Base-by-base conservation (phyloP, 2,113 vertebrate genomes). In the Ptilorrhoa leucosticta region DNA sequence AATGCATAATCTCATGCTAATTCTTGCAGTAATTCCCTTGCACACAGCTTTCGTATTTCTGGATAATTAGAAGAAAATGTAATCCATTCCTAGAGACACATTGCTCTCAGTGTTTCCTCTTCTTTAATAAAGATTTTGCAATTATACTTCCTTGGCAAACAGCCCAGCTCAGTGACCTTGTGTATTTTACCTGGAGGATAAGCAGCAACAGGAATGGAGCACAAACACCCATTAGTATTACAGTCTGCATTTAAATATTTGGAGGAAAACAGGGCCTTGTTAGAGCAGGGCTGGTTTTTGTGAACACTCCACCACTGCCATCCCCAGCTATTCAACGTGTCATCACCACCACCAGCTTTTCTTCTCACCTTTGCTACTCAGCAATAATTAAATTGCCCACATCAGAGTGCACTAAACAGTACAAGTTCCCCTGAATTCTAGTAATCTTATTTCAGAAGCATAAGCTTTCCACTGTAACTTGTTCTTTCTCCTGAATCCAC, bases 1-100 rank as follows among this genome's bases (percentile, higher is more conserved):
- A 97, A 96, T 96, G 90, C 83, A 93, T 96, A 96, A 97, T 95
- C 86, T 89, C 92, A 88, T 76, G 89, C 47, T 97, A 98, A 97
- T 97, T 98, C 96, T 94, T 95, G 72, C 84, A 94, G 89, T 90
- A 96, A 98, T 97, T 96, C 93, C 91, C 89, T 96, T 77, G 63
- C 90, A 87, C 44, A 15, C 81, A 96, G 96, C 66, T 93, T 95
- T 94, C 76, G 11, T 97, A 94, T 96, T 98, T 97, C 94, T 96
- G 76, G 85, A 22, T 97, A 98, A 96, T 98, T 97, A 97, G 86
- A 50, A 93, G 70, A 93, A 97, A 97, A 66, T 31, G 42, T 81
- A 96, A 95, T 96, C 92, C 69, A 18, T 76, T 93, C 88, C 90
- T 93, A 94, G 81, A 94, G 83, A 96, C 77, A 88, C 91, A 70